Evolutionary conservation across 35 echinoderm and acorn worm species (phyloP).

Genomic region (Ophioderma brevispina): DNA sequence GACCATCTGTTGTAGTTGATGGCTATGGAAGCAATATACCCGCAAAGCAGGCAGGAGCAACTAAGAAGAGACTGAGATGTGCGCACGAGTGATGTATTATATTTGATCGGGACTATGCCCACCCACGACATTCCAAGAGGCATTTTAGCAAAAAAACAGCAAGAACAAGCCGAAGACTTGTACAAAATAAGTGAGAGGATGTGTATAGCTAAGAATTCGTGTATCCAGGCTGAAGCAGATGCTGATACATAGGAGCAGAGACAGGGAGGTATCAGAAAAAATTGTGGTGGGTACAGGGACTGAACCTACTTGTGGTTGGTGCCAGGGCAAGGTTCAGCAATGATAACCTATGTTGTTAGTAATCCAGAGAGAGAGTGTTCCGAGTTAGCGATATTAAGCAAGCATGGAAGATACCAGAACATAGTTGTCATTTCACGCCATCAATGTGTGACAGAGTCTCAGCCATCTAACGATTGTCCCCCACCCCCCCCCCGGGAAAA

Average conservation of each 20-base stretch:
- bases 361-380: neutral
- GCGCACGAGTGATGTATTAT: conserved; percentile 11
- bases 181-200: neutral
- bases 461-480: neutral
- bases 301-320: neutral
- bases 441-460: neutral
- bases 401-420: too few species aligned
- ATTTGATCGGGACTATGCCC: conserved; percentile 9
- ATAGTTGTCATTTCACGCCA: neutral
- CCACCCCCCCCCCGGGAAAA: too few species aligned
- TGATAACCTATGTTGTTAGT: neutral
- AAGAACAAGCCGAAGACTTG: neutral
- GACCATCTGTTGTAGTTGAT: neutral
- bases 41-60: neutral
- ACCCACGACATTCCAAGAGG: neutral
- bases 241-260: neutral
- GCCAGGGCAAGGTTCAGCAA: neutral
- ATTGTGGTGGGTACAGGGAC: neutral
- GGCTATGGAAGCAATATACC: neutral
- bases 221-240: neutral
- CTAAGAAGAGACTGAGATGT: neutral
- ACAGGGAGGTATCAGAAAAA: neutral
- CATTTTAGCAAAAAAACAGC: neutral
- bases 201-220: neutral
- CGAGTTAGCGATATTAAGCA: neutral